Evolutionary conservation across 2,797 vertebrate genomes (phyloP), one percentile per base, ranked within the genome.

Genomic region (Tragelaphus oryx): DNA sequence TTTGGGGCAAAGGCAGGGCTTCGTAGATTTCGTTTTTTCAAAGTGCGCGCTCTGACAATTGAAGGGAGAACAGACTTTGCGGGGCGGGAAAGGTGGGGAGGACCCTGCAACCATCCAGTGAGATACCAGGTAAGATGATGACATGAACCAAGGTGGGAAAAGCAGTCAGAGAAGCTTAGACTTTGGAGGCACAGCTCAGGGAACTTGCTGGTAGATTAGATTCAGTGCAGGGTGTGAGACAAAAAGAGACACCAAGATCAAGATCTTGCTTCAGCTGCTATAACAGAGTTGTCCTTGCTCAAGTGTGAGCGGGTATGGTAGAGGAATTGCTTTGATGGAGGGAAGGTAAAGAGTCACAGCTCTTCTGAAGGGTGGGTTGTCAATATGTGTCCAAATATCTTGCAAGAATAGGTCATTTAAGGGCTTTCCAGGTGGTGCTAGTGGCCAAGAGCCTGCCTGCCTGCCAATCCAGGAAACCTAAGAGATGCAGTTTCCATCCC

Each of bases 61-160:
- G 22, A 16, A 5, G n/a, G 10, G 17, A 74, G 33, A 60, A 87
- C 41, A 48, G 81, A 13, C 18, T 9, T 74, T 3, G n/a, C 1
- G 0, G 22, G 26, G 2, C 6, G 7, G 14, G 26, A 24, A 18
- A 8, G 62, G 2, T 1, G 14, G 18, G 11, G 55, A 30, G 28
- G 22, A 83, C 12, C 46, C 8, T 17, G 46, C 4, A 24, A 37
- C 54, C 48, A 8, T 17, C 74, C 4, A 1, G 52, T 71, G 44
- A 33, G 71, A n/a, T 5, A 8, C 41, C 46, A 9, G 33, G 17
- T 33, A 57, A 55, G 30, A 50, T 5, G 54, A 50, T 7, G 12
- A 16, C 0, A 10, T 8, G 44, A 24, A 54, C n/a, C 78, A 54
- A 41, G 20, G n/a, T 8, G 71, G 30, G 62, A 48, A 68, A 33